A percentile compares a stretch with the other conserved stretches of the same genome.
These are phyloP conservation scores for Pithecia hirsuta DNA, from an alignment of 2,797 vertebrate species.

Conservation along the genomic window DNA sequence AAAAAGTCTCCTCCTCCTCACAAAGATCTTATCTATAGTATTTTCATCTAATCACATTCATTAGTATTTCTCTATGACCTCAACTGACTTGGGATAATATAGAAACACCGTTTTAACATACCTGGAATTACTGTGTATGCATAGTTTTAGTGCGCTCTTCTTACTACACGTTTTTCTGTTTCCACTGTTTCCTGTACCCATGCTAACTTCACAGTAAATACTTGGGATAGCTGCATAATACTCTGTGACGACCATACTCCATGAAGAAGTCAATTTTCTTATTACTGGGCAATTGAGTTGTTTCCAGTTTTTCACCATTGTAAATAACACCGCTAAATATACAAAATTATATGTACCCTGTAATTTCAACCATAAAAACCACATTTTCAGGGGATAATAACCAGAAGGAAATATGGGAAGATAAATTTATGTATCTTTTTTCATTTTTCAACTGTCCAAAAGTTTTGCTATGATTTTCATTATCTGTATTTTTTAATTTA, in stretches of 20 bases:
- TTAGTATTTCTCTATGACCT: background rate
- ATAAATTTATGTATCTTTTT: background rate
- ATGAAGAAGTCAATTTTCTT: background rate
- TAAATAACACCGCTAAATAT: conserved; percentile 6
- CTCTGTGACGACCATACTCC: background rate
- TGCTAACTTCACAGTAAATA: background rate
- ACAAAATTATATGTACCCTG: background rate
- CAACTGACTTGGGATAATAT: background rate
- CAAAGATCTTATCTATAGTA: background rate
- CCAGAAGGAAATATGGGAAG: background rate
- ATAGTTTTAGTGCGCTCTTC: background rate
- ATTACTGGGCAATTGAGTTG: background rate
- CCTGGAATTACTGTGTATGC: background rate
- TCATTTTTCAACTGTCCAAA: background rate
- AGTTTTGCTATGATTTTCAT: background rate
- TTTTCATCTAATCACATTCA: background rate
- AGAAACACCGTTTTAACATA: background rate
- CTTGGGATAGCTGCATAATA: background rate
- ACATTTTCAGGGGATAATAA: background rate
- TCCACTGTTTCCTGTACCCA: background rate
- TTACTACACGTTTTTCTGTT: background rate
- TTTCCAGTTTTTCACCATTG: background rate
- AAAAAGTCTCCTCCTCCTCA: background rate
- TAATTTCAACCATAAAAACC: background rate
- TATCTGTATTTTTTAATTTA: background rate